Evolutionary conservation across 2,888 invertebrate species (phyloP), one percentile per base, ranked within the genome.

Genomic region (Drosophila helvetica): DNA sequence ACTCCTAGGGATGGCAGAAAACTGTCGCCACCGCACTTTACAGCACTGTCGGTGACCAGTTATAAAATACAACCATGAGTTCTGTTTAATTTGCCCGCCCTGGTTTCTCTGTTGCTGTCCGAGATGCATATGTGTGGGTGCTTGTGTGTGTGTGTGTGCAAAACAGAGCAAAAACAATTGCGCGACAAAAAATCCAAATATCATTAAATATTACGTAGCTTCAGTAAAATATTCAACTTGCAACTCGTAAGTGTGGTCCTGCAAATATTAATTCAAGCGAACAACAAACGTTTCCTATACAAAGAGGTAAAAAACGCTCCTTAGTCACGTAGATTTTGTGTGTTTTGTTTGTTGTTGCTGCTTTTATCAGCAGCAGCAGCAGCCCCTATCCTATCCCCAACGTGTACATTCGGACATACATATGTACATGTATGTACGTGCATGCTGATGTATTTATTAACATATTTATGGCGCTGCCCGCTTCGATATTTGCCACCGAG

Each of bases 261-360:
- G 48, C 25, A 46, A 56, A 53, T 53, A 59, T 25, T 19, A n/a
- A 63, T 30, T 48, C 18, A 27, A 10, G 15, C 22, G 15, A 57
- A 43, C 30, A 19, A 67, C 38, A 52, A 65, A 65, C 65, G 51
- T 68, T 54, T 57, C 30, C 65, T 54, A 12, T 45, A 42, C 46
- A 66, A 57, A 75, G 17, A 78, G 83, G 79, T 75, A 77, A 75
- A 74, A 47, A 43, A 18, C 25, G 27, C 57, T 54, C 47, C 54
- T 61, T 58, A 66, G 72, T 70, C 58, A 60, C 59, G 64, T 73
- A 64, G 38, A 45, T 45, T 53, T 71, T 74, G 65, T 78, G 75
- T 58, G 76, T 80, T 82, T 79, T 69, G 78, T 81, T 86, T 87
- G 85, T 86, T 84, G 84, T 85, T 86, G 85, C 73, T 86, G 80